These are phyloP conservation scores for Antechinus stuartii DNA, from an alignment of 2,113 vertebrate species.

Conservation along the genomic window DNA sequence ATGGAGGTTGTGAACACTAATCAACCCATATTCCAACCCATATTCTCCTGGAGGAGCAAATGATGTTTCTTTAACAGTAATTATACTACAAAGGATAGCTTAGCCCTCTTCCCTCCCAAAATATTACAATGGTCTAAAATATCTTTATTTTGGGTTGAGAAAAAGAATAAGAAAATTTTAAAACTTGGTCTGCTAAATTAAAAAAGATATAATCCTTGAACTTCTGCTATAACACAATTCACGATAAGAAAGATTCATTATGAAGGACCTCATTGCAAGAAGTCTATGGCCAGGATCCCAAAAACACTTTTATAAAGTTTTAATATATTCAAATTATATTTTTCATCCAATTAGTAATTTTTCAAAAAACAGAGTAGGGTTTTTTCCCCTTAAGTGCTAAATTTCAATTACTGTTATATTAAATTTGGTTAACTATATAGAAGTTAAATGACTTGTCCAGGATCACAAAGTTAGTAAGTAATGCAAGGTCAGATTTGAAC, in stretches of 20 bases:
- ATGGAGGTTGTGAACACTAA: neutral
- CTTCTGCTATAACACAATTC: neutral
- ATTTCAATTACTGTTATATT: conserved; percentile 31
- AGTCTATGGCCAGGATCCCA: neutral
- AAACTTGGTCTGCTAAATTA: neutral
- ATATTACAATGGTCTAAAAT: neutral
- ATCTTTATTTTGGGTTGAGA: neutral
- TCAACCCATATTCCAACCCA: neutral
- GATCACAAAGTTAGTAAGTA: too few relatives aligned
- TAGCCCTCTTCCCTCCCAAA: neutral
- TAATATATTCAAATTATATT: neutral
- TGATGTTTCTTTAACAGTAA: neutral
- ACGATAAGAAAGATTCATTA: neutral
- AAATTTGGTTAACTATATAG: neutral
- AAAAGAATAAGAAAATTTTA: neutral
- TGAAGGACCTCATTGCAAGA: neutral
- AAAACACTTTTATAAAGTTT: neutral
- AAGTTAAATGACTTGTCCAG: too few relatives aligned
- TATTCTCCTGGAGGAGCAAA: neutral
- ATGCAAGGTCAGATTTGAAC: too few relatives aligned
- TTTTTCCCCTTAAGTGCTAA: conserved; percentile 16
- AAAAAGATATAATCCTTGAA: neutral
- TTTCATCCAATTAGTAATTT: conserved; percentile 8
- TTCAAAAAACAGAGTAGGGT: conserved; percentile 12
- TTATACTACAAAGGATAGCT: neutral